Base-by-base conservation (phyloP, 2,113 vertebrate species). In the Sorex fumeus region DNA sequence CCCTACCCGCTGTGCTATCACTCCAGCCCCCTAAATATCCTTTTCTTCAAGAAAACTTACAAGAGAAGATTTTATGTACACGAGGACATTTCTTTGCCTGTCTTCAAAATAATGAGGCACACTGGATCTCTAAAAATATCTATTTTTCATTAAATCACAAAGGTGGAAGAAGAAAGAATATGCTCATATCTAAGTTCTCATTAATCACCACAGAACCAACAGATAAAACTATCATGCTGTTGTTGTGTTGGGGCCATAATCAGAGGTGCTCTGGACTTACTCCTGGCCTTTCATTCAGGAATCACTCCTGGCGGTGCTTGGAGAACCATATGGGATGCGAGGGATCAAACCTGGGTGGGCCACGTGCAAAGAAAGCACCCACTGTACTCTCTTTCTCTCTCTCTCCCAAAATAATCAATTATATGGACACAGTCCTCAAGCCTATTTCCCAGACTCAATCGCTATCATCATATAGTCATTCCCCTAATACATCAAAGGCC, bases 41-140 rank as follows among this genome's bases (percentile, higher is more conserved):
- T 2, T n/a, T 66, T 25, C 64, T 13, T 40, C 53, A 67, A 88
- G n/a, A 88, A 91, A 60, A 60, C 47, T 57, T 66, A 67, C 1
- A 34, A 62, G 75, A 27, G 36, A 67, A 88, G 15, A 36, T 50
- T 32, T 82, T 82, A 64, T 25, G 53, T 9, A 93, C 32, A 85
- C 30, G 18, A 53, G 47, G 36, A 30, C 12, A n/a, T 67, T 74
- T 43, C 66, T 43, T 70, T 71, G 28, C 36, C 72, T 36, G 45
- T 12, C 67, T 64, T 53, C 64, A 88, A 92, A 90, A 36, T 66
- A 77, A 40, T 40, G 28, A 89, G n/a, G 9, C 47, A 10, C 77
- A 47, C 15, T 40, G 32, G 81, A 50, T 47, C 69, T 91, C 75
- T 28, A 80, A 13, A 43, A 15, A 21, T 40, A 15, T 67, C 21